Conservation (phyloP, 2,113 vertebrate species). For the Atractosteus spatula region DNA sequence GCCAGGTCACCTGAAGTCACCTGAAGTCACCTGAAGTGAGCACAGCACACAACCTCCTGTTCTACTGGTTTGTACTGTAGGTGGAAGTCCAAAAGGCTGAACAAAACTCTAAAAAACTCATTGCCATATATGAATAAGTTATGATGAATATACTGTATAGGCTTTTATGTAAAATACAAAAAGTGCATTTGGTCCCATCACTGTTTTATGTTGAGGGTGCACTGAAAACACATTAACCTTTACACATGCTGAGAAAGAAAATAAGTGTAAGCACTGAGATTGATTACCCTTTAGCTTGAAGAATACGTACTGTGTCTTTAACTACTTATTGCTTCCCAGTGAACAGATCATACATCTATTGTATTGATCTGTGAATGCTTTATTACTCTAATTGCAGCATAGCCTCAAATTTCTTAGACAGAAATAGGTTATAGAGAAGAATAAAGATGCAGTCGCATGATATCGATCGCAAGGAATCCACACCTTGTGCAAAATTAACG, state of each 20-base stretch:
- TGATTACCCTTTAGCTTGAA: slow-evolving; percentile 8
- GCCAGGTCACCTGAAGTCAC: too few relatives aligned
- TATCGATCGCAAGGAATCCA: slow-evolving; percentile 7
- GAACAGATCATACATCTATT: slow-evolving; percentile 15
- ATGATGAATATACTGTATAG: neutral
- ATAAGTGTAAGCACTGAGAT: neutral
- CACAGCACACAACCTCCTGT: neutral
- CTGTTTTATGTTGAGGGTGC: neutral
- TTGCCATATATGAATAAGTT: too few relatives aligned
- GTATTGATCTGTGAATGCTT: slow-evolving; percentile 9
- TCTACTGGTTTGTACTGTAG: neutral
- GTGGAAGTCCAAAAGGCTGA: neutral
- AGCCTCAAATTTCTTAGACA: slow-evolving; percentile 12
- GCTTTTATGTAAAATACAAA: neutral
- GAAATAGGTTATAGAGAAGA: slow-evolving; percentile 13
- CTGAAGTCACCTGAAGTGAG: neutral
- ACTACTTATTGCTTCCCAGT: slow-evolving; percentile 11
- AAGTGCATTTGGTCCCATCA: neutral
- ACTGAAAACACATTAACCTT: neutral
- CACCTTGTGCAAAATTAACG: slow-evolving; percentile 11
- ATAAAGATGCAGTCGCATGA: slow-evolving; percentile 11
- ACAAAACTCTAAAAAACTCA: too few relatives aligned
- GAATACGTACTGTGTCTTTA: slow-evolving; percentile 13
- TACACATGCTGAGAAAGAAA: neutral
- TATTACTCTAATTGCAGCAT: slow-evolving; percentile 10